These are phyloP conservation scores for Vidua macroura DNA, from an alignment of 2,113 vertebrate genomes.

Conservation along the genomic window DNA sequence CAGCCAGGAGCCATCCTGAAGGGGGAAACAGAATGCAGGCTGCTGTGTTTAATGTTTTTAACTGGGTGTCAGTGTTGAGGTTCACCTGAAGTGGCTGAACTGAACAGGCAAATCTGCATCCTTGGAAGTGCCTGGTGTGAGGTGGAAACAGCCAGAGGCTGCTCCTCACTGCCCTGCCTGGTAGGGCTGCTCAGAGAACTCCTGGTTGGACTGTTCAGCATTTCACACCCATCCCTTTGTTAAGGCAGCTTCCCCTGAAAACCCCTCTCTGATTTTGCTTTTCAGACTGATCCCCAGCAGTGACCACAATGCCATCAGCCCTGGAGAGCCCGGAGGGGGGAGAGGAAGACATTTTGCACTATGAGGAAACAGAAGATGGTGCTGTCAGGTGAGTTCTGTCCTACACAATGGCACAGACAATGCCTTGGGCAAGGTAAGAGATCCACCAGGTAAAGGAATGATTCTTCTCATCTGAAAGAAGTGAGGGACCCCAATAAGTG, in stretches of 20 bases:
- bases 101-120: not conserved
- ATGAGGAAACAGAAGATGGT: slow-evolving; percentile 8
- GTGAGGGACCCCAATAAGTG: not conserved
- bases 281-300: not conserved
- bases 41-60: not conserved
- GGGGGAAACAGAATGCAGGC: not conserved
- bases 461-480: not conserved
- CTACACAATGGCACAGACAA: not conserved
- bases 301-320: slow-evolving; percentile 8
- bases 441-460: not conserved
- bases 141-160: not conserved
- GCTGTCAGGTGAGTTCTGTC: slow-evolving; percentile 55
- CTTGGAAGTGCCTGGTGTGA: not conserved
- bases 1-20: not conserved
- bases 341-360: slow-evolving; percentile 52
- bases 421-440: not conserved
- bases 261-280: not conserved
- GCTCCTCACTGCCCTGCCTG: fast-evolving
- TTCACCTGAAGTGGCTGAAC: not conserved
- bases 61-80: not conserved
- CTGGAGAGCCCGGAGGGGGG: slow-evolving; percentile 39
- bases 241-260: not conserved
- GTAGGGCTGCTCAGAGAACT: not conserved
- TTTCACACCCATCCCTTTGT: not conserved
- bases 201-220: not conserved